A percentile compares a stretch with the other conserved stretches of the same genome.
These are phyloP conservation scores for Calliopum simillimum DNA, from an alignment of 2,888 invertebrate species.

Conservation along the genomic window DNA sequence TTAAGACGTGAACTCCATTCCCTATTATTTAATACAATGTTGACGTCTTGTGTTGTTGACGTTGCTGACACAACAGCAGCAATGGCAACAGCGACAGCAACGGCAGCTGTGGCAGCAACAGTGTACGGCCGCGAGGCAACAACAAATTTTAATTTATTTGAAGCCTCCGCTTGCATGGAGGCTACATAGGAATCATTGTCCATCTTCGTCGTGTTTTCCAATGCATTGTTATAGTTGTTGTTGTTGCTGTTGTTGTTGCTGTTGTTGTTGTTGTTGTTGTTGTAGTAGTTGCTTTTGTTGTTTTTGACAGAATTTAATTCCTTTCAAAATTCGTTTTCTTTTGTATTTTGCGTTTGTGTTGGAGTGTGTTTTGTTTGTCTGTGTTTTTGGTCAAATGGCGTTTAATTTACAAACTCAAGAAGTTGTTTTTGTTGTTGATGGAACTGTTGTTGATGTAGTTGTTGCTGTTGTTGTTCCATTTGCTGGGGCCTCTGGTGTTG, in stretches of 20 bases:
- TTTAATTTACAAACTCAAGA: slow-evolving; percentile 3
- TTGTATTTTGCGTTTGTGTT: not conserved
- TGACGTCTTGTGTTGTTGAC: too few relatives aligned
- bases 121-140: not conserved
- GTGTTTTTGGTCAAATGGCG: not conserved
- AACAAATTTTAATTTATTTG: not conserved
- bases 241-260: not conserved
- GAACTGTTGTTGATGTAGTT: slow-evolving; percentile 22
- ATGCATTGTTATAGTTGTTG: slow-evolving; percentile 45
- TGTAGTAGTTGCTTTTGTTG: not conserved
- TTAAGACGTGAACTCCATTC: not conserved
- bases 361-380: slow-evolving; percentile 21
- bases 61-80: too few relatives aligned
- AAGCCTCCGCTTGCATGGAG: slow-evolving; percentile 41
- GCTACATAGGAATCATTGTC: slow-evolving; percentile 49
- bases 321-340: not conserved
- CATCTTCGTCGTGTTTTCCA: slow-evolving; percentile 52
- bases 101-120: not conserved
- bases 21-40: not conserved
- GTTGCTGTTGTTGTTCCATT: slow-evolving; percentile 19
- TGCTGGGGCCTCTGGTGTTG: slow-evolving; percentile 20
- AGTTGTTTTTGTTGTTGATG: slow-evolving; percentile 36
- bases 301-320: not conserved
- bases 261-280: not conserved
- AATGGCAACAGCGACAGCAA: too few relatives aligned